phyloP scores from a whole-genome alignment of 1,140 invertebrate genomes.

The Colletes gigas region DNA sequence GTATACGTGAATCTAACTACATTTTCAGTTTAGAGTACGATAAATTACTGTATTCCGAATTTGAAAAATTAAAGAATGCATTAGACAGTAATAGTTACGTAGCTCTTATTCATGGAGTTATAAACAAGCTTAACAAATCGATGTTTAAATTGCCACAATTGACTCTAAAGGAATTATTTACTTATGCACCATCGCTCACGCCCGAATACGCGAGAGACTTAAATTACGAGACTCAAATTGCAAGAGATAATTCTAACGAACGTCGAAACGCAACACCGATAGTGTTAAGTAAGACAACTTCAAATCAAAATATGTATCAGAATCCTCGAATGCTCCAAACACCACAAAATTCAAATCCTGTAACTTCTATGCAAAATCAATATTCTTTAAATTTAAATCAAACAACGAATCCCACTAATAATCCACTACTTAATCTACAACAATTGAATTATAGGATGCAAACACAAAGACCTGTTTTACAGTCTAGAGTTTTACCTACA shows the following conservation, averaged over 20 bases:
- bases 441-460: background rate
- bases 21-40: background rate
- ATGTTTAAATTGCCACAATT: background rate
- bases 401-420: background rate
- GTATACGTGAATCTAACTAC: background rate
- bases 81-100: background rate
- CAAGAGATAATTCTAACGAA: background rate
- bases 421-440: background rate
- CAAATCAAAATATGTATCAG: background rate
- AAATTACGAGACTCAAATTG: background rate
- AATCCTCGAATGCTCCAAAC: background rate
- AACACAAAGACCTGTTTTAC: background rate
- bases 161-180: background rate
- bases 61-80: background rate
- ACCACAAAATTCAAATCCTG: background rate
- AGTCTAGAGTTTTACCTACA: background rate
- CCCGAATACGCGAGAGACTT: background rate
- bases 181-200: background rate
- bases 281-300: background rate
- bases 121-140: background rate
- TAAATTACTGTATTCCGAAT: background rate
- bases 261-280: background rate
- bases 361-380: background rate
- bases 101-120: background rate
- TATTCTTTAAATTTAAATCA: background rate